Evolutionary conservation across 2,888 invertebrate species (phyloP).

Genomic region (Dioctria rufipes): DNA sequence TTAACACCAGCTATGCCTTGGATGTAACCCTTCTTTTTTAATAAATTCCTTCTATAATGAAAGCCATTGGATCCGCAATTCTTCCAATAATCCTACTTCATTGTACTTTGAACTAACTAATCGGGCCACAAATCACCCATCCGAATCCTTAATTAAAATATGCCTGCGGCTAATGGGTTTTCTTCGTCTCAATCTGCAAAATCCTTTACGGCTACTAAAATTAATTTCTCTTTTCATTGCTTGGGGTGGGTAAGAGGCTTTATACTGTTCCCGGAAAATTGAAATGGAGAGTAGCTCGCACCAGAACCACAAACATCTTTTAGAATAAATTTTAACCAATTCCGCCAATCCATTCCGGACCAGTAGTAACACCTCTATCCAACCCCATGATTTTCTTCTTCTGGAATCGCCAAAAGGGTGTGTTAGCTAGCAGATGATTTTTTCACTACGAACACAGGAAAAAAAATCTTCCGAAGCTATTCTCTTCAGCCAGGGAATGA

Average conservation of each 20-base stretch:
- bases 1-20: conserved; percentile 25
- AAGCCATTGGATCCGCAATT: conserved; percentile 42
- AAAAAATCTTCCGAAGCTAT: conserved; percentile 1
- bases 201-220: conserved; percentile 50
- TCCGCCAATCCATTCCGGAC: conserved; percentile 35
- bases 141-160: conserved; percentile 55
- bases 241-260: not conserved
- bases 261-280: conserved; percentile 41
- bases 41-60: conserved; percentile 31
- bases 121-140: conserved; percentile 55
- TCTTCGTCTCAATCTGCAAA: conserved; percentile 36
- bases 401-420: conserved; percentile 14
- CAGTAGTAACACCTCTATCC: conserved; percentile 8
- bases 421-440: conserved; percentile 29
- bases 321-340: conserved; percentile 54
- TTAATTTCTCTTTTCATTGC: conserved; percentile 46
- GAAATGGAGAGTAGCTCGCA: conserved; percentile 14
- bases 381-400: not conserved
- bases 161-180: conserved; percentile 54
- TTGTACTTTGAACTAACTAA: conserved; percentile 51
- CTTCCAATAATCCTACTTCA: conserved; percentile 46
- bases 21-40: conserved; percentile 37
- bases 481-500: conserved; percentile 37
- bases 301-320: conserved; percentile 52
- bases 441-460: conserved; percentile 14